Conservation (phyloP, 2,113 vertebrate species). For the Hylia prasina region DNA sequence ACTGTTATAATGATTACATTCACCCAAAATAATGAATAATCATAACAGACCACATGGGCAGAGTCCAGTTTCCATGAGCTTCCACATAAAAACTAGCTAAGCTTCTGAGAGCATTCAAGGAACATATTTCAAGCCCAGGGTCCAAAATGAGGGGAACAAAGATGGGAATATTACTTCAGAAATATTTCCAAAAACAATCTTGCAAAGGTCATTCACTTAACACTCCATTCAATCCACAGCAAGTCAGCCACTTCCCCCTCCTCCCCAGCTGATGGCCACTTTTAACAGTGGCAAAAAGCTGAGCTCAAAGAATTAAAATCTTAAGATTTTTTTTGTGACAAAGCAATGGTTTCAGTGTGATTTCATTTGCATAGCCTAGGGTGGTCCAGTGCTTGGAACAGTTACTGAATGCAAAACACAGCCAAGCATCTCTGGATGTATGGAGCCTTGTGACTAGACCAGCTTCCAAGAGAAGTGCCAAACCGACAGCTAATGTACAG, state of each 20-base stretch:
- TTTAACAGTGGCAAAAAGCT: not conserved
- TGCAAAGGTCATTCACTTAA: not conserved
- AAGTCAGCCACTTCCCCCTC: not conserved
- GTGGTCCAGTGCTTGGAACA: not conserved
- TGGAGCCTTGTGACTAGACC: not conserved
- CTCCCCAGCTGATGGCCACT: not conserved
- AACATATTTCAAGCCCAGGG: not conserved
- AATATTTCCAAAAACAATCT: not conserved
- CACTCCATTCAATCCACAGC: not conserved
- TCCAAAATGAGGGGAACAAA: not conserved
- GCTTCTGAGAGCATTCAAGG: not conserved
- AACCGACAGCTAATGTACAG: not conserved
- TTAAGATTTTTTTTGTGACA: not conserved
- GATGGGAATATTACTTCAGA: not conserved
- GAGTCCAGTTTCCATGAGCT: not conserved
- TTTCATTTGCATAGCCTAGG: not conserved
- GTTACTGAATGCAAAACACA: not conserved
- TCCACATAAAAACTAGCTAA: not conserved
- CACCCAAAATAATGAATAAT: not conserved
- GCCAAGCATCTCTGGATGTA: not conserved
- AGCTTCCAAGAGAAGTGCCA: not conserved
- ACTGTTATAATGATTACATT: not conserved
- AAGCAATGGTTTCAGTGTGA: not conserved
- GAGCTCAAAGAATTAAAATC: not conserved
- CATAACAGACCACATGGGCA: not conserved